These are phyloP conservation scores for Cataglyphis hispanica DNA, from an alignment of 1,140 invertebrate genomes.

Conservation along the genomic window DNA sequence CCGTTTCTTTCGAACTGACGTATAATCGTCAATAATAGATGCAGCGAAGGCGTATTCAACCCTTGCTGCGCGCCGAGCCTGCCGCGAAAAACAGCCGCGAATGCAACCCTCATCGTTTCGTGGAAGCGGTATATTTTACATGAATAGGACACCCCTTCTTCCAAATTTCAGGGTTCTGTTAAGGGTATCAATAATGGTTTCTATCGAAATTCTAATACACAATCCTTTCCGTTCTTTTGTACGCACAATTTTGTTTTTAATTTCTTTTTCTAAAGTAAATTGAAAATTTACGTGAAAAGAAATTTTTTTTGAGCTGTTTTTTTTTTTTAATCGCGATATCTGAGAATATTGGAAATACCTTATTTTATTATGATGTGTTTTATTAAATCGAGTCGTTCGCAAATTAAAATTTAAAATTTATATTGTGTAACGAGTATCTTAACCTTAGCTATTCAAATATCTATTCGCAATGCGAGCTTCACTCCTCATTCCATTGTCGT, in stretches of 20 bases:
- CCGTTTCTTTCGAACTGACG: slow-evolving; percentile 57
- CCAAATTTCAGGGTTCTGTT: background rate
- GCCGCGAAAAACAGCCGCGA: slow-evolving; percentile 52
- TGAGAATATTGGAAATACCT: background rate
- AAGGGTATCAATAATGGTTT: background rate
- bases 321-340: no score
- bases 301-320: no score
- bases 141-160: slow-evolving; percentile 12
- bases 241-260: background rate
- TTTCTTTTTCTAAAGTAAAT: background rate
- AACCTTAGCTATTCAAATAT: background rate
- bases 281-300: background rate
- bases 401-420: no score
- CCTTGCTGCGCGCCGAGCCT: slow-evolving; percentile 11
- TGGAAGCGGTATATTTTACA: slow-evolving; percentile 8
- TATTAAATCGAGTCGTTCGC: background rate
- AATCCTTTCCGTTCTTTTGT: background rate
- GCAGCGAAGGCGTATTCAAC: slow-evolving; percentile 49
- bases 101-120: slow-evolving; percentile 9
- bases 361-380: background rate
- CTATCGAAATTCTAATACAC: background rate
- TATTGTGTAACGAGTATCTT: background rate
- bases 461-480: background rate
- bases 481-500: background rate
- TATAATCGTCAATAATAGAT: slow-evolving; percentile 68